These are phyloP conservation scores for Puffinus mauretanicus DNA, from an alignment of 2,113 vertebrate species.

Conservation along the genomic window DNA sequence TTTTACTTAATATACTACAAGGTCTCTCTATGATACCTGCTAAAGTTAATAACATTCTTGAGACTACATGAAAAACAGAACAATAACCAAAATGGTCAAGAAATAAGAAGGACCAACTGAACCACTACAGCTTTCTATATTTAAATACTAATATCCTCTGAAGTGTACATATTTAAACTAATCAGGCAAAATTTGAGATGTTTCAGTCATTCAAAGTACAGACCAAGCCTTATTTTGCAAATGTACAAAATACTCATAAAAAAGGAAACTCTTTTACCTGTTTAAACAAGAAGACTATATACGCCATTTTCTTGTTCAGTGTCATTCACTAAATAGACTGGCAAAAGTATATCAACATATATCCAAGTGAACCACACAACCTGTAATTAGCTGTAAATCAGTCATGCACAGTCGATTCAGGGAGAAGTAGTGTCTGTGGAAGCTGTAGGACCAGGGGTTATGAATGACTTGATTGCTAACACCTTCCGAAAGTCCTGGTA, in stretches of 20 bases:
- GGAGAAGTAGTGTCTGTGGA: neutral
- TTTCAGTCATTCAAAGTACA: conserved; percentile 8
- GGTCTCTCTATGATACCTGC: conserved; percentile 44
- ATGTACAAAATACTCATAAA: neutral
- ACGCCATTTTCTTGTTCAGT: neutral
- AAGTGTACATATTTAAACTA: conserved; percentile 51
- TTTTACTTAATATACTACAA: conserved; percentile 49
- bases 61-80: conserved; percentile 63
- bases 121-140: neutral
- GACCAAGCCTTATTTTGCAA: neutral
- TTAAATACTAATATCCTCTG: conserved; percentile 29
- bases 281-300: neutral
- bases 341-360: neutral
- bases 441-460: neutral
- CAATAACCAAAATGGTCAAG: neutral
- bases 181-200: conserved; percentile 35
- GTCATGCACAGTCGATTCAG: neutral
- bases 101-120: neutral
- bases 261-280: neutral
- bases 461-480: neutral
- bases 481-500: neutral
- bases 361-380: neutral
- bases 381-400: neutral
- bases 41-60: conserved; percentile 65
- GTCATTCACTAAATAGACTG: neutral